Conservation (phyloP, 30 jellyfish, hydroid and myxozoan genomes). For the Aurelia aurita region DNA sequence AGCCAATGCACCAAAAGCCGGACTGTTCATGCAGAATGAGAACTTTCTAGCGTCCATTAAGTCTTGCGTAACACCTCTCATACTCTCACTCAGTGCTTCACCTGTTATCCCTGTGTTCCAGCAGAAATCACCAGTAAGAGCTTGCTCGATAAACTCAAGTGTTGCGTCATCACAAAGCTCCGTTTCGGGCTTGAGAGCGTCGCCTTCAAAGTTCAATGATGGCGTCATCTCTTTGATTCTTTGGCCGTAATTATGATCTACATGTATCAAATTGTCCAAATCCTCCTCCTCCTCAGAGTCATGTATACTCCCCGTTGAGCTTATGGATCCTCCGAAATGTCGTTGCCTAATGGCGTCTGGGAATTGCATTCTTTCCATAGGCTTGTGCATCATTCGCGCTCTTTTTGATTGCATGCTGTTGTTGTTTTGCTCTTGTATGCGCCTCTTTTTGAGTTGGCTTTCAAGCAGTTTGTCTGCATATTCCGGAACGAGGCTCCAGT, state of each 20-base stretch:
- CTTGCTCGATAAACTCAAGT: conserved; percentile 78
- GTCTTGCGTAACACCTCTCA: conserved; percentile 93
- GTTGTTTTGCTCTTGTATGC: conserved; percentile 83
- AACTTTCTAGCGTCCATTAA: conserved; percentile 88
- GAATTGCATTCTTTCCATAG: conserved; percentile 25
- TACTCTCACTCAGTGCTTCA: conserved; percentile 86
- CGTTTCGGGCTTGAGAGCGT: conserved; percentile 22
- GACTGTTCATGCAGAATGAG: conserved; percentile 72
- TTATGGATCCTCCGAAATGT: conserved; percentile 54
- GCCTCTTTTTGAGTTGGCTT: conserved; percentile 85
- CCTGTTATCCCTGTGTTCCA: conserved; percentile 79
- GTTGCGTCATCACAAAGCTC: conserved; percentile 50
- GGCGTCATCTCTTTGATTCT: conserved; percentile 30
- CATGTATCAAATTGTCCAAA: conserved; percentile 39
- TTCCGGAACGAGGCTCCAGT: conserved; percentile 98
- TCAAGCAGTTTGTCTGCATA: conserved; percentile 93
- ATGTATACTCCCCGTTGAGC: conserved; percentile 54
- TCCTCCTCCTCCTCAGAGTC: conserved; percentile 59
- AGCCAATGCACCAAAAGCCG: conserved; percentile 56
- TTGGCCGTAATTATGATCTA: conserved; percentile 68
- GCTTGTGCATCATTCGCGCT: conserved; percentile 75
- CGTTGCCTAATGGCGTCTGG: conserved; percentile 49
- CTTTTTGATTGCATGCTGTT: conserved; percentile 70
- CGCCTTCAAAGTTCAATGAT: not conserved
- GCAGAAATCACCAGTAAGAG: conserved; percentile 85